Evolutionary conservation across 1,140 invertebrate genomes (phyloP).

Genomic region (Phymastichus coffea): DNA sequence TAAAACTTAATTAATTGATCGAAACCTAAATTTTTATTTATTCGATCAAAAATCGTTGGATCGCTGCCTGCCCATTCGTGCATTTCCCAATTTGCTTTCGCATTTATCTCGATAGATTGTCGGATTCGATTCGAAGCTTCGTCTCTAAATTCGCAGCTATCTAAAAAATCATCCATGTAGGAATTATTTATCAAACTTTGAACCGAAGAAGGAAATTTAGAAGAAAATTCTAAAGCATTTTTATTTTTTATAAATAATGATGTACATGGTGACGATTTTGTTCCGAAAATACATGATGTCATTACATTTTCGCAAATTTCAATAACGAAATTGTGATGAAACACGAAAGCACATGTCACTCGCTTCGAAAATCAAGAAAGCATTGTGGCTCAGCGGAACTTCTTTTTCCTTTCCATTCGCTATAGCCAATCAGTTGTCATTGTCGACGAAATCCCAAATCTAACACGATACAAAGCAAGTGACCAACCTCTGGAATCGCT

Average conservation of each 20-base stretch:
- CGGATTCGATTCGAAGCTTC: background rate
- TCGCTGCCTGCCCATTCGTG: slow-evolving; percentile 16
- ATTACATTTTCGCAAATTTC: slow-evolving; percentile 37
- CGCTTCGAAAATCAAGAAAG: too few relatives aligned
- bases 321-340: too few relatives aligned
- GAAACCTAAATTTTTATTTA: background rate
- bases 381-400: too few relatives aligned
- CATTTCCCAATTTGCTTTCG: slow-evolving; percentile 6
- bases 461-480: too few relatives aligned
- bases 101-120: background rate
- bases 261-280: slow-evolving; percentile 37
- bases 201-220: background rate
- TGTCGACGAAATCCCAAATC: too few relatives aligned
- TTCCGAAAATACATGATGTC: slow-evolving; percentile 42
- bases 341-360: too few relatives aligned
- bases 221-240: slow-evolving; percentile 13
- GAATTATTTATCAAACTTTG: background rate
- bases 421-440: too few relatives aligned
- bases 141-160: background rate
- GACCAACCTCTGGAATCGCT: too few relatives aligned
- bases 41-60: background rate
- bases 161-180: slow-evolving; percentile 20
- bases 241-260: slow-evolving; percentile 38
- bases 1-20: background rate
- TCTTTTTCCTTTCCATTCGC: too few relatives aligned